Percentiles rank a stretch among this genome's conserved stretches.
Evolutionary conservation across 2,888 invertebrate species (phyloP).

Genomic region (Lumbricus terrestris): DNA sequence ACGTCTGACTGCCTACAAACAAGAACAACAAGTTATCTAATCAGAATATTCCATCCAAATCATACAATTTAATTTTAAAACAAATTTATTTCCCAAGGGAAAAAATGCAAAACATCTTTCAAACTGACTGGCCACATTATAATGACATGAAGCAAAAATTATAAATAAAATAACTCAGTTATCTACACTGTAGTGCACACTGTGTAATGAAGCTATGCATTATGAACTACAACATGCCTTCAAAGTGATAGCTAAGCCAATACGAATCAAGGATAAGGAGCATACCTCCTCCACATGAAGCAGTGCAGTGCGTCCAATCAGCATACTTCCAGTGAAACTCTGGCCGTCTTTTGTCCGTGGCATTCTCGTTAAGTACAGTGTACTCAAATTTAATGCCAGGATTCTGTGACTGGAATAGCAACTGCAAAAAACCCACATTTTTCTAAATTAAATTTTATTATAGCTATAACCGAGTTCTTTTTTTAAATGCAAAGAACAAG

Average conservation of each 20-base stretch:
- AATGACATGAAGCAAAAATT: neutral
- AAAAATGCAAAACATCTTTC: neutral
- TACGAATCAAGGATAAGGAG: neutral
- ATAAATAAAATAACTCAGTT: neutral
- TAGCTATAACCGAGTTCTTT: neutral
- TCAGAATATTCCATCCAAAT: neutral
- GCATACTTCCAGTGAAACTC: constrained; percentile 72
- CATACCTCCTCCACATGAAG: constrained; percentile 75
- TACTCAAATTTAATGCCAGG: constrained; percentile 83
- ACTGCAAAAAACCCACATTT: constrained; percentile 58
- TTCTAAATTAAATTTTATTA: neutral
- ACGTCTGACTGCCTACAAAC: constrained; percentile 44
- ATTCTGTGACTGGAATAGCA: constrained; percentile 72
- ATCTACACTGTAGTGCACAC: too few species aligned
- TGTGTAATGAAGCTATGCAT: neutral
- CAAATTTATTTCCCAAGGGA: neutral
- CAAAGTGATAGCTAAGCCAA: neutral
- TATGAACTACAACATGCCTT: neutral
- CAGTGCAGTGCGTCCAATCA: constrained; percentile 79
- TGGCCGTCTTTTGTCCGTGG: constrained; percentile 61
- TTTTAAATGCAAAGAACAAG: neutral
- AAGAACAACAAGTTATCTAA: neutral
- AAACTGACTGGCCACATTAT: neutral
- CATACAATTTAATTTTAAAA: neutral
- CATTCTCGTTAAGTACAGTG: constrained; percentile 70